Conservation (phyloP, 1,140 invertebrate species). For the Drosophila navojoa region DNA sequence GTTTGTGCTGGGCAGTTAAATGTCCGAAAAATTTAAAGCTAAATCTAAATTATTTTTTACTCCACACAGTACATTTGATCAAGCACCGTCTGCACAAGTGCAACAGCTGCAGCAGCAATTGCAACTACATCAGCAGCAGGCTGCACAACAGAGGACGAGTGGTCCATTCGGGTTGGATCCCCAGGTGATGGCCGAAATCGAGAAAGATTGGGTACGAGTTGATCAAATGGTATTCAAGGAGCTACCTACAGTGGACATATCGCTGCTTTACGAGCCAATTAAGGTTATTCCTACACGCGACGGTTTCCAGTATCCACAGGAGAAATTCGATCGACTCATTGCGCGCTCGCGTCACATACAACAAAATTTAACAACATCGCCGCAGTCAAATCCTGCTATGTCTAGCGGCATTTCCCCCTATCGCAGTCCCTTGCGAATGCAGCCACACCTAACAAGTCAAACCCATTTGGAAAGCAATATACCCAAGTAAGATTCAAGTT, state of each 20-base stretch:
- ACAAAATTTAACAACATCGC: conserved; percentile 52
- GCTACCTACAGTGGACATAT: conserved; percentile 84
- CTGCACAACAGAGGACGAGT: conserved; percentile 71
- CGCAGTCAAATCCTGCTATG: conserved; percentile 41
- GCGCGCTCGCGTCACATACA: conserved; percentile 63
- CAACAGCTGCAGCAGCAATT: conserved; percentile 63
- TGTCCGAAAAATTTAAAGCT: neutral
- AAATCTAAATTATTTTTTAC: conserved; percentile 3
- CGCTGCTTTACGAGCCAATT: conserved; percentile 85
- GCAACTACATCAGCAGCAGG: conserved; percentile 61
- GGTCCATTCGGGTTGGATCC: conserved; percentile 90
- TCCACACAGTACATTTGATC: conserved; percentile 71
- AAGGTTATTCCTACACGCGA: conserved; percentile 80
- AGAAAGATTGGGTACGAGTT: conserved; percentile 83
- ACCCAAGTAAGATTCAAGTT: conserved; percentile 56
- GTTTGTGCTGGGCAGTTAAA: too few species aligned
- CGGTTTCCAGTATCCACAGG: conserved; percentile 85
- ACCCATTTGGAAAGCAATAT: conserved; percentile 52
- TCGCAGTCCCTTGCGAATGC: conserved; percentile 65
- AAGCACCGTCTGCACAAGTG: conserved; percentile 63
- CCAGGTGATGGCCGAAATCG: conserved; percentile 87
- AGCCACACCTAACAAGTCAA: conserved; percentile 17
- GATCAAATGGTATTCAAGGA: conserved; percentile 83
- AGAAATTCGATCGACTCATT: conserved; percentile 84
- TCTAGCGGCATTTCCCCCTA: conserved; percentile 63